Percentiles rank a stretch among this genome's conserved stretches.
Conservation (phyloP, 30 jellyfish, hydroid and myxozoan genomes). For the Chrysaora quinquecirrha region DNA sequence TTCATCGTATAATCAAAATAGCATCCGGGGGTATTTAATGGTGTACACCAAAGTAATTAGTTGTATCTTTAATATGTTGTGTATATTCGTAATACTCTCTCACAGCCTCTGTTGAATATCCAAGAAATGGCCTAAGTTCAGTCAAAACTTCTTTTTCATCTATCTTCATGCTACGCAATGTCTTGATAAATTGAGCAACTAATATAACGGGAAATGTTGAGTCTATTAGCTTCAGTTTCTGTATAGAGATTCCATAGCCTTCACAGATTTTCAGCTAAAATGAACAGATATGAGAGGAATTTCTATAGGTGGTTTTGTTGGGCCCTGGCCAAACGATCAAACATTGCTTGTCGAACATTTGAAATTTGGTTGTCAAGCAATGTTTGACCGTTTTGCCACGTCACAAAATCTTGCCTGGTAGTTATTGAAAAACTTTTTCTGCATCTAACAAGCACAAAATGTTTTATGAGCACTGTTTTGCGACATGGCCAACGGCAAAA, state of each 20-base stretch:
- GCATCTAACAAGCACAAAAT: no score
- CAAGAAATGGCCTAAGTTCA: conserved; percentile 57
- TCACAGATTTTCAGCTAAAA: conserved; percentile 47
- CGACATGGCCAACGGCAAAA: no score
- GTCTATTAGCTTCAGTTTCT: not conserved
- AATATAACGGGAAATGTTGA: conserved; percentile 52
- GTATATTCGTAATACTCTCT: conserved; percentile 39
- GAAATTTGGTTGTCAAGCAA: no score
- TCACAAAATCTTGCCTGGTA: no score
- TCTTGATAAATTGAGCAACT: conserved; percentile 43
- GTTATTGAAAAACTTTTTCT: no score
- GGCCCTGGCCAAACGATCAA: no score
- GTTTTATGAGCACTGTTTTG: no score
- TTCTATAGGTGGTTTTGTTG: no score
- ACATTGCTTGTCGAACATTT: no score
- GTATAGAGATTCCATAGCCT: conserved; percentile 21
- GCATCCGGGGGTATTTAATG: not conserved
- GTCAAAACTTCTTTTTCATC: conserved; percentile 48
- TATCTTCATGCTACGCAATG: conserved; percentile 37
- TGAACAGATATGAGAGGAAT: no score
- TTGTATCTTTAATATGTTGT: conserved; percentile 5
- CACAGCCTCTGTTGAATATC: conserved; percentile 34
- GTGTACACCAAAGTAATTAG: not conserved
- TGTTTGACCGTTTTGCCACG: no score
- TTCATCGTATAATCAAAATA: no score